Base-by-base conservation (phyloP, 2,797 vertebrate genomes). In the Lophius americanus region DNA sequence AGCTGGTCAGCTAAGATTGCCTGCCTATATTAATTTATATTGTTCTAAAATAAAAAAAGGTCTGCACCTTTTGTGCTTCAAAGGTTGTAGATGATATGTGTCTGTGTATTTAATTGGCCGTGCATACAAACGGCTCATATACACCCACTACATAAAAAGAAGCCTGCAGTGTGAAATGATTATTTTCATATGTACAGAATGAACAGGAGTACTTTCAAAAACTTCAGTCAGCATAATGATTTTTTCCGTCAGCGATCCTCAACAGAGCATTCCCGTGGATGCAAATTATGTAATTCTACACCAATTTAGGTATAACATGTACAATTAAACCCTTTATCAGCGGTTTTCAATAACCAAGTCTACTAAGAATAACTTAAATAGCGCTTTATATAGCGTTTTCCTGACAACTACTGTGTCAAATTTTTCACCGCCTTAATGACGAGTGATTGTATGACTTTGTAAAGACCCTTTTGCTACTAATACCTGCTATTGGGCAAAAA, bases 1-100 rank as follows among this genome's bases (percentile, higher is more conserved):
- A 89, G 85, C 71, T 67, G 82, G 86, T 88, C 86, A 84, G 80
- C 78, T 78, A 78, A 76, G 77, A 75, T 83, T 70, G 81, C 80
- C 77, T 76, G 75, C 79, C 82, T 80, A 64, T 62, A 63, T 79
- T 85, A 76, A 86, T 87, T 90, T 83, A 69, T 59, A 64, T 48
- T 33, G 42, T 49, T 44, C 49, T 57, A 69, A 73, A 64, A 48
- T 65, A 23, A 23, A 23, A 23, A 1, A 23, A 58, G 52, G 44
- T 61, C 43, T 6, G 35, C 8, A 41, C 47, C 39, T 71, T 78
- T 52, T 53, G 47, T 44, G 3, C 35, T n/a, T 23, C 1, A 23
- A 23, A 23, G 23, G 23, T 23, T 23, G 23, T 2, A 23, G 23
- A 23, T 23, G 23, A 23, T 23, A 23, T 23, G 23, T 23, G 23